These are phyloP conservation scores for Furcula furcula DNA, from an alignment of 2,888 invertebrate species.

Conservation along the genomic window DNA sequence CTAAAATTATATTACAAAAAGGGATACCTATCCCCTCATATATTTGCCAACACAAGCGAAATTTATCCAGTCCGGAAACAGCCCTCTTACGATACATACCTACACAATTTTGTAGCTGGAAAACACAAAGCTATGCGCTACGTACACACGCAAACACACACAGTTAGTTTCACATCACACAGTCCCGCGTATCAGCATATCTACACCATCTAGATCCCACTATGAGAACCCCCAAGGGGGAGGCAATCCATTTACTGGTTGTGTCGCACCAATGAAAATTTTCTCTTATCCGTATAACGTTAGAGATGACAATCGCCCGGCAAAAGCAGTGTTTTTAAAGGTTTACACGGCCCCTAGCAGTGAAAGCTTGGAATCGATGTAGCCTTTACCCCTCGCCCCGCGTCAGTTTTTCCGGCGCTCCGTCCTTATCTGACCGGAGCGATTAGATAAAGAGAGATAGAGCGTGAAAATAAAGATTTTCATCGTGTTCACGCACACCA, in stretches of 20 bases:
- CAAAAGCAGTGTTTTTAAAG: constrained; percentile 78
- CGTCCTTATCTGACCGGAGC: constrained; percentile 79
- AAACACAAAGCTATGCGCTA: constrained; percentile 58
- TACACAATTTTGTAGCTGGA: constrained; percentile 66
- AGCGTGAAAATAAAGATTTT: constrained; percentile 83
- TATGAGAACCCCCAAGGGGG: constrained; percentile 80
- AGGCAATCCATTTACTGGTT: constrained; percentile 79
- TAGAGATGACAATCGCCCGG: constrained; percentile 78
- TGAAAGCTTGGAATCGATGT: constrained; percentile 83
- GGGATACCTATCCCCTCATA: constrained; percentile 78
- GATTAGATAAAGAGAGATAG: constrained; percentile 82
- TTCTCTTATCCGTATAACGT: constrained; percentile 63
- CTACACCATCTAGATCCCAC: constrained; percentile 82
- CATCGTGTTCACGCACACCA: constrained; percentile 81
- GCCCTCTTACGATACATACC: constrained; percentile 61
- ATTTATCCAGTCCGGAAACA: constrained; percentile 77
- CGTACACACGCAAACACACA: constrained; percentile 44
- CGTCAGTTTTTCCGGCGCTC: constrained; percentile 80
- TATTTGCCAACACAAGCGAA: constrained; percentile 80
- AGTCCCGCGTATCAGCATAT: constrained; percentile 72
- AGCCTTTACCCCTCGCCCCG: constrained; percentile 80
- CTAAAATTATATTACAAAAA: constrained; percentile 80
- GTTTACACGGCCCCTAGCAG: constrained; percentile 82
- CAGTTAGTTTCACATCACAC: constrained; percentile 60
- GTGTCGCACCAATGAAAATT: constrained; percentile 60